phyloP scores from a whole-genome alignment of 2,113 vertebrate species.

The Osmerus mordax region DNA sequence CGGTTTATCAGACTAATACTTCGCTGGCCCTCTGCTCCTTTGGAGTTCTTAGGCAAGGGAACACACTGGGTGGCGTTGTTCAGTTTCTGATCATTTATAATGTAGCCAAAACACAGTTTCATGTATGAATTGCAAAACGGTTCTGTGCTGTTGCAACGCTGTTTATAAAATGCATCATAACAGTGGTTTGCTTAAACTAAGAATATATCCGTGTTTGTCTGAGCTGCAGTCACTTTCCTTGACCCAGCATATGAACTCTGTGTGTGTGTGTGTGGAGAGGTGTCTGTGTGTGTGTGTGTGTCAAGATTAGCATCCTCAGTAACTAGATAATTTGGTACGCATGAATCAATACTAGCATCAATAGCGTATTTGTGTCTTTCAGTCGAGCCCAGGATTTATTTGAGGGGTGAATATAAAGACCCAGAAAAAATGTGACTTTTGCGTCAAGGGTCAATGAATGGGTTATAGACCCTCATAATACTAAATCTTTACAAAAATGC shows the following conservation, averaged over 20 bases:
- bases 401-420: slow-evolving; percentile 74
- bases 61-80: background rate
- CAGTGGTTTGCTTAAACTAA: too few species aligned
- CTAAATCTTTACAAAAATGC: slow-evolving; percentile 63
- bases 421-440: slow-evolving; percentile 73
- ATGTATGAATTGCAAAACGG: too few species aligned
- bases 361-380: slow-evolving; percentile 68
- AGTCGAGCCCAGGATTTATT: slow-evolving; percentile 70
- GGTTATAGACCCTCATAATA: slow-evolving; percentile 67
- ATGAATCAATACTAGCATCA: slow-evolving; percentile 78
- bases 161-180: too few species aligned
- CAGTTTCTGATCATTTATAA: too few species aligned
- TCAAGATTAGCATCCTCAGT: slow-evolving; percentile 73
- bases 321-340: slow-evolving; percentile 73
- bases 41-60: background rate
- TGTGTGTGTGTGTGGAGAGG: background rate
- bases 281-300: too few species aligned
- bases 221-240: too few species aligned
- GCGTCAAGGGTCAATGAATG: slow-evolving; percentile 75
- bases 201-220: too few species aligned
- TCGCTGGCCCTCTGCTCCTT: background rate
- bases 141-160: too few species aligned
- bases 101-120: too few species aligned
- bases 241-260: background rate
- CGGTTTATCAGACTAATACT: too few species aligned